Evolutionary conservation across 2,888 invertebrate species (phyloP).

Genomic region (Meghimatium bilineatum): DNA sequence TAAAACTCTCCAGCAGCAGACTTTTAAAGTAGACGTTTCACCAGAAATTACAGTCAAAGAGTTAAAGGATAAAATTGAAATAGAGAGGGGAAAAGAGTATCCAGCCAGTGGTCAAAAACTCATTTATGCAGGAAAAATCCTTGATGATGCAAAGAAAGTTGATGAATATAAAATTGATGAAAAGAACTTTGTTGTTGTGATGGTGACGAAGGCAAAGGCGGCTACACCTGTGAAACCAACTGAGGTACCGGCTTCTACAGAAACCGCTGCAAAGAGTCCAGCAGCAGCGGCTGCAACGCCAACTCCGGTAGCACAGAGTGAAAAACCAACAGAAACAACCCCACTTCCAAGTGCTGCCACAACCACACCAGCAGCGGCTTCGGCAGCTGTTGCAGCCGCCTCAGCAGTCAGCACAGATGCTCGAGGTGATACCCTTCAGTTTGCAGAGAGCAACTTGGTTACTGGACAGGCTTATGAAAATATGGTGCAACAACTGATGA

Average conservation of each 20-base stretch:
- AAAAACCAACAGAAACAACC: slow-evolving; percentile 23
- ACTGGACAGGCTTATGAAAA: slow-evolving; percentile 85
- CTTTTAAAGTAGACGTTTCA: slow-evolving; percentile 92
- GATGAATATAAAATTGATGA: slow-evolving; percentile 95
- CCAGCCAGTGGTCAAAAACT: slow-evolving; percentile 92
- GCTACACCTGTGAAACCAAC: slow-evolving; percentile 69
- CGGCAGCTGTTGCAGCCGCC: slow-evolving; percentile 14
- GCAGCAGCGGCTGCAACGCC: slow-evolving; percentile 30
- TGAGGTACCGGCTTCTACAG: slow-evolving; percentile 34
- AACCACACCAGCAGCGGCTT: slow-evolving; percentile 2
- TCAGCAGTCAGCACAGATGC: slow-evolving; percentile 47
- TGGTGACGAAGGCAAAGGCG: slow-evolving; percentile 86
- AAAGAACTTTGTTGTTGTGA: slow-evolving; percentile 97
- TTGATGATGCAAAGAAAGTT: slow-evolving; percentile 90
- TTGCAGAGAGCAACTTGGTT: slow-evolving; percentile 74
- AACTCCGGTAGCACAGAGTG: background rate
- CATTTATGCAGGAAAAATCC: slow-evolving; percentile 93
- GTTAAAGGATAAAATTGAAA: no score
- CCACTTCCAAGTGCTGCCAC: slow-evolving; percentile 24
- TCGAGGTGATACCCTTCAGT: slow-evolving; percentile 51
- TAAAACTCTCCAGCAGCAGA: slow-evolving; percentile 94
- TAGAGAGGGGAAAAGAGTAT: no score
- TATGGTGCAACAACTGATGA: slow-evolving; percentile 92
- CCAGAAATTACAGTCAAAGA: slow-evolving; percentile 76
- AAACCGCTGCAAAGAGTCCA: slow-evolving; percentile 27